Conservation (phyloP, 1,140 invertebrate genomes). For the Danaus melanippus region DNA sequence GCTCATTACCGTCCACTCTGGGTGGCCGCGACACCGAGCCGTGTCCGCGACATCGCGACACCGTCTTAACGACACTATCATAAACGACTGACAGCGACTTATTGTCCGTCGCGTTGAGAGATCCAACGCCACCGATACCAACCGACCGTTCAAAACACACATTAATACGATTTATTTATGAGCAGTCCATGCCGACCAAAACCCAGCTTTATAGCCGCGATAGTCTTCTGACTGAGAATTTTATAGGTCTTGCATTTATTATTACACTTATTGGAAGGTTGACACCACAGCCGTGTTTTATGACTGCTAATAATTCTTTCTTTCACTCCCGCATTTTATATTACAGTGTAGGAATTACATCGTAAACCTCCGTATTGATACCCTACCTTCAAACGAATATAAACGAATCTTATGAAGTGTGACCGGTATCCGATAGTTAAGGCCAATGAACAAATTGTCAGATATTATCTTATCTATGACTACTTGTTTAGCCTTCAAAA, state of each 20-base stretch:
- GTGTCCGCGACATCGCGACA: conserved; percentile 25
- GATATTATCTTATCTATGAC: conserved; percentile 58
- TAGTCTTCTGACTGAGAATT: conserved; percentile 37
- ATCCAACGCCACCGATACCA: conserved; percentile 42
- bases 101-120: conserved; percentile 45
- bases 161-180: conserved; percentile 67
- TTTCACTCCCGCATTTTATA: conserved; percentile 50
- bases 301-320: conserved; percentile 54
- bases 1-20: conserved; percentile 49
- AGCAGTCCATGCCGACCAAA: conserved; percentile 37
- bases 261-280: conserved; percentile 51
- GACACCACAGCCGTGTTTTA: conserved; percentile 54
- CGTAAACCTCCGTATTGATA: conserved; percentile 29
- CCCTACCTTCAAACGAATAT: conserved; percentile 20
- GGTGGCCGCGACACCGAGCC: conserved; percentile 32
- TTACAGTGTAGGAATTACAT: conserved; percentile 30
- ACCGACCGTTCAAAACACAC: conserved; percentile 47
- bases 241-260: conserved; percentile 55
- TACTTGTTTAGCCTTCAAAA: conserved; percentile 55
- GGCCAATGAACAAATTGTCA: conserved; percentile 40
- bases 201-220: conserved; percentile 39
- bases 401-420: conserved; percentile 20
- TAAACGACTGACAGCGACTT: conserved; percentile 52
- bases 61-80: conserved; percentile 42
- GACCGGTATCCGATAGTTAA: conserved; percentile 32